phyloP scores from a whole-genome alignment of 2,113 vertebrate species.

The Sturnira hondurensis region DNA sequence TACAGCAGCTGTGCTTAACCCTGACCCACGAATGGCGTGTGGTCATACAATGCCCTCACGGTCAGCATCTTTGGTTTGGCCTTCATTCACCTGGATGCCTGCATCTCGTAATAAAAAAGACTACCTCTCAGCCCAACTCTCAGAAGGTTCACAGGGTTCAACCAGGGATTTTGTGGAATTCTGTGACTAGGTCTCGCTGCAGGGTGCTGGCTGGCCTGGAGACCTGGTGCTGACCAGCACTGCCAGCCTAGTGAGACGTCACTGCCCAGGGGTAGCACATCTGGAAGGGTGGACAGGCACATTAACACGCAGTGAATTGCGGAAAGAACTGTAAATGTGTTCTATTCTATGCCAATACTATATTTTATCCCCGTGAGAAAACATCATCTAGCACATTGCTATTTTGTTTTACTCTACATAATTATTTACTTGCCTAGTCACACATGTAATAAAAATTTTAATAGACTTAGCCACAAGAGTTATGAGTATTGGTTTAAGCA shows the following conservation, averaged over 20 bases:
- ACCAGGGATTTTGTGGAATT: neutral
- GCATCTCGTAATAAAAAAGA: neutral
- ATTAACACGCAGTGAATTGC: neutral
- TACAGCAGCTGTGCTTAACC: neutral
- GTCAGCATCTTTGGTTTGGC: neutral
- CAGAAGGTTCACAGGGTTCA: neutral
- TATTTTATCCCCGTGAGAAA: neutral
- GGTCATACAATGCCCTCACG: neutral
- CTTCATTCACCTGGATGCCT: neutral
- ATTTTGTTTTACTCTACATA: neutral
- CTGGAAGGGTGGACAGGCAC: neutral
- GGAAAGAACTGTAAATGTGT: neutral
- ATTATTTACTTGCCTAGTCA: neutral
- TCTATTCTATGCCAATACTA: neutral
- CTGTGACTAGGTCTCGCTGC: neutral
- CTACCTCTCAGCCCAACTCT: neutral
- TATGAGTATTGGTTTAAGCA: neutral
- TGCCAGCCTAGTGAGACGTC: too few relatives aligned
- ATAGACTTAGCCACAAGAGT: neutral
- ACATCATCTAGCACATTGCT: neutral
- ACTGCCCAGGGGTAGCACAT: neutral
- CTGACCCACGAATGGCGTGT: neutral
- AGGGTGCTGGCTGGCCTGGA: neutral
- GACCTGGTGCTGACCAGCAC: neutral
- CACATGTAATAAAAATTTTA: neutral